Conservation (phyloP, 2,888 invertebrate species). For the Dasysyrphus tricinctus region DNA sequence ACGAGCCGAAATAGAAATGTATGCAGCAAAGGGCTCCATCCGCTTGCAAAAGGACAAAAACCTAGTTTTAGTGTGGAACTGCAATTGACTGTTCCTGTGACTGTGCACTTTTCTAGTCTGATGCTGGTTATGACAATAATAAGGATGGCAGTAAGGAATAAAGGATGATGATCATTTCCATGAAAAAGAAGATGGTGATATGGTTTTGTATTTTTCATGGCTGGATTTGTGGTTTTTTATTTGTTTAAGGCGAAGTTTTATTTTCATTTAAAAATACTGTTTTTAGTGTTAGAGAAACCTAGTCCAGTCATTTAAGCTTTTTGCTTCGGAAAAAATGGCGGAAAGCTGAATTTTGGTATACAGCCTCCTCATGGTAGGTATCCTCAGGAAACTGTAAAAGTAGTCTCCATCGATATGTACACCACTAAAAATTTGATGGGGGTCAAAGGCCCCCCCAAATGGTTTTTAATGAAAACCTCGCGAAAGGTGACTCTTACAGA, state of each 20-base stretch:
- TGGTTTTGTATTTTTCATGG: neutral
- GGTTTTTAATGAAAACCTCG: too few relatives aligned
- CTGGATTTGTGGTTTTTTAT: neutral
- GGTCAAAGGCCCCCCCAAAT: too few relatives aligned
- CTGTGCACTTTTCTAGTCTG: constrained; percentile 29
- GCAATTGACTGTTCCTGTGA: constrained; percentile 50
- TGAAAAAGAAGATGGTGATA: neutral
- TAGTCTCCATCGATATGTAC: too few relatives aligned
- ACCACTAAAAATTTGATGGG: too few relatives aligned
- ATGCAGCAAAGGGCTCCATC: constrained; percentile 56
- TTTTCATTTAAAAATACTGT: too few relatives aligned
- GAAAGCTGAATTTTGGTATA: too few relatives aligned
- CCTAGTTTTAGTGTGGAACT: constrained; percentile 19
- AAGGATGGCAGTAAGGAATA: neutral
- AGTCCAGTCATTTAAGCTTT: too few relatives aligned
- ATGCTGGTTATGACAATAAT: constrained; percentile 42
- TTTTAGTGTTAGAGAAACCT: too few relatives aligned
- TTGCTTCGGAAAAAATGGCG: too few relatives aligned
- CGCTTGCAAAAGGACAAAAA: neutral
- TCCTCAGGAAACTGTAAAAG: too few relatives aligned
- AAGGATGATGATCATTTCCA: constrained; percentile 42
- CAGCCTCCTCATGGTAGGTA: too few relatives aligned
- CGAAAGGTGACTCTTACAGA: too few relatives aligned
- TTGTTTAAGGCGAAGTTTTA: neutral
- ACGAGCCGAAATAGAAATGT: constrained; percentile 70